These are phyloP conservation scores for Argyresthia goedartella DNA, from an alignment of 2,888 invertebrate genomes.

Conservation along the genomic window DNA sequence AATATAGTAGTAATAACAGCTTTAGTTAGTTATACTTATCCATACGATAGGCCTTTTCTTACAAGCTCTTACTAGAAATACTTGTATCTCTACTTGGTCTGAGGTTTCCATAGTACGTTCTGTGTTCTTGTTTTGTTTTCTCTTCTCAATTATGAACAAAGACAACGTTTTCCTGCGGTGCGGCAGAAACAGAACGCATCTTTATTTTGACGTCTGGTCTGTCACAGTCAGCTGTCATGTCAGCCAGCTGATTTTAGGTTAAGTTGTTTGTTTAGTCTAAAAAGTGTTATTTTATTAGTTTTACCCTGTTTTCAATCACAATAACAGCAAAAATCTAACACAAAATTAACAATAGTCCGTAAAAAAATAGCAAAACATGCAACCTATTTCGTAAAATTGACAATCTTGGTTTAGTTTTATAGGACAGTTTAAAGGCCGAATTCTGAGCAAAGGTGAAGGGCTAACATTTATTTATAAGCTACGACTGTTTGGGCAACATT, in stretches of 20 bases:
- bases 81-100: too few relatives aligned
- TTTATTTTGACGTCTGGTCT: neutral
- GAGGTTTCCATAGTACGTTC: too few relatives aligned
- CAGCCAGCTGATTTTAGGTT: conserved; percentile 2
- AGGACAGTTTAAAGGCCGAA: conserved; percentile 40
- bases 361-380: neutral
- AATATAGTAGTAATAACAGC: too few relatives aligned
- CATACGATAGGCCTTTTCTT: too few relatives aligned
- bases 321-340: neutral
- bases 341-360: neutral
- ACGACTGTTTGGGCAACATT: neutral
- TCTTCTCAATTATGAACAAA: too few relatives aligned
- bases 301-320: neutral
- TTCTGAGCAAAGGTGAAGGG: conserved; percentile 65
- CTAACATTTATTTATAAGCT: conserved; percentile 23
- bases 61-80: too few relatives aligned
- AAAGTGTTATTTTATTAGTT: neutral
- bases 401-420: conserved; percentile 50
- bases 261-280: conserved; percentile 1
- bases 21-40: too few relatives aligned
- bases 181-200: neutral
- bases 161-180: too few relatives aligned
- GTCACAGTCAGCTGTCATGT: conserved; percentile 3
- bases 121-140: too few relatives aligned
- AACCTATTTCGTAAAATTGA: conserved; percentile 3